Evolutionary conservation across 1,140 invertebrate genomes (phyloP).

Genomic region (Macrocentrus cingulum): DNA sequence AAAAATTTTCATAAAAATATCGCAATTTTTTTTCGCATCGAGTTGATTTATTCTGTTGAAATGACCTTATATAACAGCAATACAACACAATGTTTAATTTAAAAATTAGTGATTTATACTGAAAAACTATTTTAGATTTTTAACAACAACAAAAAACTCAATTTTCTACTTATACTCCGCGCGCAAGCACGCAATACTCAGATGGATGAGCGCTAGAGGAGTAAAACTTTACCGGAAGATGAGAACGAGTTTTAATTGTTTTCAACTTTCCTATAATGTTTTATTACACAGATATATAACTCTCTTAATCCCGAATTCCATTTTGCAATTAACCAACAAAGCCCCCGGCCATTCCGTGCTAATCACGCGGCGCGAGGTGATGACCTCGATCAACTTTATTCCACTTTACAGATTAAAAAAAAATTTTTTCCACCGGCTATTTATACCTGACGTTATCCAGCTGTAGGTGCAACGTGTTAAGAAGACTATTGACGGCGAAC

Average conservation of each 20-base stretch:
- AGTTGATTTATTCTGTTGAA: too few relatives aligned
- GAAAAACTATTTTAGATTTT: slow-evolving; percentile 20
- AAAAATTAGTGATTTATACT: slow-evolving; percentile 29
- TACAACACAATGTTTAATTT: slow-evolving; percentile 28
- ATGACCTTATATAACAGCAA: too few relatives aligned
- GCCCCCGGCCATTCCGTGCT: neutral
- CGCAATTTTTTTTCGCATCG: too few relatives aligned
- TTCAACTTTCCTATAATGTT: slow-evolving; percentile 23
- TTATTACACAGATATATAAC: slow-evolving; percentile 17
- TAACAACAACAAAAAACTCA: neutral
- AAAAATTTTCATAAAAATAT: too few relatives aligned
- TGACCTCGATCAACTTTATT: slow-evolving; percentile 16
- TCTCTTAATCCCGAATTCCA: slow-evolving; percentile 18
- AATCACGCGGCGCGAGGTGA: slow-evolving; percentile 18
- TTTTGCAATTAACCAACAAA: slow-evolving; percentile 20
- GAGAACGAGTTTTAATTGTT: slow-evolving; percentile 24
- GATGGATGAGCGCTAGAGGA: neutral
- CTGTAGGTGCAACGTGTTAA: too few relatives aligned
- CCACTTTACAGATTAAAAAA: neutral
- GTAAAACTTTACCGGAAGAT: neutral
- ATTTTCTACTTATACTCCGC: too few relatives aligned
- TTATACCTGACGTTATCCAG: too few relatives aligned
- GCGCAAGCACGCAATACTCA: too few relatives aligned
- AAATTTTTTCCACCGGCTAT: too few relatives aligned
- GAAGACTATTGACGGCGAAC: neutral